Evolutionary conservation across 2,797 vertebrate genomes (phyloP), one percentile per base, ranked within the genome.

Genomic region (Cryptoblepharus egeriae): DNA sequence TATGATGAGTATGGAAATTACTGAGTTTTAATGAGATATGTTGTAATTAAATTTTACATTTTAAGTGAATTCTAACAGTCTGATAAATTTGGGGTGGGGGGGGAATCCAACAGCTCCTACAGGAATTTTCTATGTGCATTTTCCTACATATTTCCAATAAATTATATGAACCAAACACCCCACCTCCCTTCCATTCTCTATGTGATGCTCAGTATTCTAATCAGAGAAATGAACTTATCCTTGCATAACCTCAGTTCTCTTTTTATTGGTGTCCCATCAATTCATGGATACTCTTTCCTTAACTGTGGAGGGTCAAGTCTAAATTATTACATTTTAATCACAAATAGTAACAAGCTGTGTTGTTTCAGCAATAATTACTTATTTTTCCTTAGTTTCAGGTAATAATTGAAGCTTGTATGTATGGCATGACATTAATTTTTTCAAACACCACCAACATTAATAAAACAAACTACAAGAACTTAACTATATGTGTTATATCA

Each of bases 381-480:
- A 11, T 0, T 0, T 69, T 84, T 79, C 76, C 57, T 76, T 49
- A n/a, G n/a, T n/a, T n/a, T 71, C 79, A 89, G 11, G 79, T 64
- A 89, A 79, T 45, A 88, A 76, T 75, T 55, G 87, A 80, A 86
- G 88, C 72, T 10, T 39, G 63, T 58, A 49, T 60, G 83, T 32
- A 84, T 60, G 69, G 84, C 83, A 79, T 72, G 88, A 88, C 15
- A 82, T 82, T 82, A 0, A 0, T 79, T 64, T 52, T 8, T 12
- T 45, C 77, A 77, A 82, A 63, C 37, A 68, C 26, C 37, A 42
- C 11, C 12, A 42, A 69, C 22, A 69, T 69, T 69, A 45, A 12
- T n/a, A 4, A 71, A 81, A 76, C 24, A 32, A 30, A 55, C 45
- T 49, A 13, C 45, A 20, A 57, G 71, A 7, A 8, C 20, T 58